Evolutionary conservation across 2,888 invertebrate species (phyloP).

Genomic region (Caenorhabditis sulstoni): DNA sequence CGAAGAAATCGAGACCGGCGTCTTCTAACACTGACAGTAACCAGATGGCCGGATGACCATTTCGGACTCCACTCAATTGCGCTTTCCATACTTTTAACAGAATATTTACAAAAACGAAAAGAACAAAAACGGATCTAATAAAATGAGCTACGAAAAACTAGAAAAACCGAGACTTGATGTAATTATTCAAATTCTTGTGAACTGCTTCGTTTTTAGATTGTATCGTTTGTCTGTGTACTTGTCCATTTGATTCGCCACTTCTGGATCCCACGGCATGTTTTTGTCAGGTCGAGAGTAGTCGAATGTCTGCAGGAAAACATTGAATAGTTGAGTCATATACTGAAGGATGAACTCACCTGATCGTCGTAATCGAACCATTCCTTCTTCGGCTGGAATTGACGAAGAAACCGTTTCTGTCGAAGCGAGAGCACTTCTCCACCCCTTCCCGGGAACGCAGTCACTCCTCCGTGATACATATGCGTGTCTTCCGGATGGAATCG

Average conservation of each 20-base stretch:
- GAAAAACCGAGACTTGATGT: slow-evolving; percentile 1
- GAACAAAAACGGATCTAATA: slow-evolving; percentile 3
- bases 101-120: slow-evolving; percentile 29
- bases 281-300: slow-evolving; percentile 69
- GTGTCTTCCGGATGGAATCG: slow-evolving; percentile 79
- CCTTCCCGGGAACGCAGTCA: slow-evolving; percentile 78
- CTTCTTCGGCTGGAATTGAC: slow-evolving; percentile 78
- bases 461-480: slow-evolving; percentile 75
- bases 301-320: slow-evolving; percentile 57
- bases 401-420: slow-evolving; percentile 75
- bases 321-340: background rate
- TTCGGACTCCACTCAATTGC: too few relatives aligned
- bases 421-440: slow-evolving; percentile 75
- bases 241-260: slow-evolving; percentile 78
- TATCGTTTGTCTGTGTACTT: slow-evolving; percentile 74
- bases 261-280: slow-evolving; percentile 79
- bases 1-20: too few relatives aligned
- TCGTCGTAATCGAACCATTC: slow-evolving; percentile 80
- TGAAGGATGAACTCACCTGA: slow-evolving; percentile 51
- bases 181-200: slow-evolving; percentile 60
- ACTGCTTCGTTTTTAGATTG: slow-evolving; percentile 68
- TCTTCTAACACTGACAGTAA: slow-evolving; percentile 7
- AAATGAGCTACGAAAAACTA: slow-evolving; percentile 3
- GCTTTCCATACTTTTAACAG: too few relatives aligned
- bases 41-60: too few relatives aligned